phyloP scores from a whole-genome alignment of 2,797 vertebrate species.

The Phataginus tricuspis region DNA sequence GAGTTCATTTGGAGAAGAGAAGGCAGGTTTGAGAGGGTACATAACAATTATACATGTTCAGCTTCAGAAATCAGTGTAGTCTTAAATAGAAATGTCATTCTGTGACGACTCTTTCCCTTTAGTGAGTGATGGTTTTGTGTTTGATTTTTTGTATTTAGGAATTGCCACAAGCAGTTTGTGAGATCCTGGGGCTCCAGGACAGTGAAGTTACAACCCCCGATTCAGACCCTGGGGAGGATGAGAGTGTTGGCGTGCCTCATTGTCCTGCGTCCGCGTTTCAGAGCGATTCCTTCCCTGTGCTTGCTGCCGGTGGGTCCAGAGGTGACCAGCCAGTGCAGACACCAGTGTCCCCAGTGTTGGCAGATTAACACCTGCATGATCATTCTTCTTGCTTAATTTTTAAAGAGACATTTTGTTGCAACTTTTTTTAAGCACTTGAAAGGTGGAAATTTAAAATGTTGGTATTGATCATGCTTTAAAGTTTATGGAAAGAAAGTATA shows the following conservation, averaged over 20 bases:
- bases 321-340: constrained; percentile 81
- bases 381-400: constrained; percentile 70
- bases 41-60: background rate
- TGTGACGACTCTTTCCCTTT: constrained; percentile 12
- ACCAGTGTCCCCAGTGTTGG: constrained; percentile 83
- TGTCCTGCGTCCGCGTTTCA: constrained; percentile 72
- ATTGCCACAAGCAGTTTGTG: constrained; percentile 91
- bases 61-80: background rate
- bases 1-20: constrained; percentile 35
- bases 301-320: constrained; percentile 87
- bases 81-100: constrained; percentile 30
- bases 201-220: constrained; percentile 80
- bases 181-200: constrained; percentile 90
- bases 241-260: constrained; percentile 76
- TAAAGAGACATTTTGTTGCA: constrained; percentile 82
- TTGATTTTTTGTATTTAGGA: constrained; percentile 86
- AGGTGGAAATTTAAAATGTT: constrained; percentile 87
- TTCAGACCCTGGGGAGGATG: constrained; percentile 84
- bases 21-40: background rate
- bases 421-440: constrained; percentile 84
- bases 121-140: background rate
- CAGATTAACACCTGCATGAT: constrained; percentile 89
- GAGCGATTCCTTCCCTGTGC: constrained; percentile 74
- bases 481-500: constrained; percentile 88
- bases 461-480: constrained; percentile 89